phyloP scores from a whole-genome alignment of 2,888 invertebrate genomes.

The Epiblema foenella region DNA sequence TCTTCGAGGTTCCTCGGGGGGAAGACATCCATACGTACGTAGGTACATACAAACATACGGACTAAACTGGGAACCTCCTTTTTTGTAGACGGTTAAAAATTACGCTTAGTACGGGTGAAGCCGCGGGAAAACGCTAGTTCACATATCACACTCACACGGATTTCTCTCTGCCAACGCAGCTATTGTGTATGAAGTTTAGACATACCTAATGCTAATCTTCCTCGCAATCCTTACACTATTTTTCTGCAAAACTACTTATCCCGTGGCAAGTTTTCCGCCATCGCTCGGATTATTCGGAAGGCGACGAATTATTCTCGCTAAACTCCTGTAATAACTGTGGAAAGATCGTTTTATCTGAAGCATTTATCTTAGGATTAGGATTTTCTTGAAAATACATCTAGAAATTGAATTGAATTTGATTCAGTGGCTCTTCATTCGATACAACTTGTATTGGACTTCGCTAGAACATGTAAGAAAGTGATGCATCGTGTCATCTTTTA shows the following conservation, averaged over 20 bases:
- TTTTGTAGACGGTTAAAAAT: too few relatives aligned
- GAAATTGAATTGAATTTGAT: background rate
- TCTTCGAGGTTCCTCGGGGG: too few relatives aligned
- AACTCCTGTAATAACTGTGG: constrained; percentile 1
- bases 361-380: background rate
- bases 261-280: background rate
- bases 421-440: background rate
- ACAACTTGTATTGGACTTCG: background rate
- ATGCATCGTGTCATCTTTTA: background rate
- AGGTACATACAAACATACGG: too few relatives aligned
- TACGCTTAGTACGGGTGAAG: too few relatives aligned
- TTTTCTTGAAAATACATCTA: background rate
- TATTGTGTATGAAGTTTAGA: background rate
- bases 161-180: too few relatives aligned
- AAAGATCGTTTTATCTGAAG: constrained; percentile 11
- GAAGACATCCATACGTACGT: too few relatives aligned
- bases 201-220: background rate
- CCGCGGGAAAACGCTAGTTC: too few relatives aligned
- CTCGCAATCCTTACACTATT: background rate
- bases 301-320: constrained; percentile 23
- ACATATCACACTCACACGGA: too few relatives aligned
- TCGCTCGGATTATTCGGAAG: constrained; percentile 27
- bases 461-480: background rate
- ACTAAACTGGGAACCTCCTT: too few relatives aligned
- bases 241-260: constrained; percentile 14